A percentile compares a stretch with the other conserved stretches of the same genome.
These are phyloP conservation scores for Petroica traversi DNA, from an alignment of 2,113 vertebrate species.

Conservation along the genomic window DNA sequence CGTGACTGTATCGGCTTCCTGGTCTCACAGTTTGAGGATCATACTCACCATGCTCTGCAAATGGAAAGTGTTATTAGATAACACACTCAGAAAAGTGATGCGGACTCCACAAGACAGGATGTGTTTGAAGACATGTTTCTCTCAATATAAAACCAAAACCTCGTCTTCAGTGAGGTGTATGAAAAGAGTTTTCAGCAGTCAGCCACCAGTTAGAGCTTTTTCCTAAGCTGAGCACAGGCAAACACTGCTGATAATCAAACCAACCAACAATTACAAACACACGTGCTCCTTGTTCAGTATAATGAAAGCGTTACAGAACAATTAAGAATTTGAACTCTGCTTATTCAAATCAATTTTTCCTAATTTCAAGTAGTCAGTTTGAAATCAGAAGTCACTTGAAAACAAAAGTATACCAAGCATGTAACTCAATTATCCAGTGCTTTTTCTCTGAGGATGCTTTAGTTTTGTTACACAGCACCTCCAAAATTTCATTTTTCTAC, in stretches of 20 bases:
- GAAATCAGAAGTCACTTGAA: not conserved
- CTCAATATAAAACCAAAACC: not conserved
- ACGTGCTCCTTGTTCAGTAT: not conserved
- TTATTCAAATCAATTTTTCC: not conserved
- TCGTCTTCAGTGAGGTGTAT: not conserved
- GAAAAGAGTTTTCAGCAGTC: not conserved
- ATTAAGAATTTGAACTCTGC: not conserved
- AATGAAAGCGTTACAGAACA: not conserved
- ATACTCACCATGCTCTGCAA: slow-evolving; percentile 92
- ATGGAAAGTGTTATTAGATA: slow-evolving; percentile 24
- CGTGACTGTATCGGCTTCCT: slow-evolving; percentile 97
- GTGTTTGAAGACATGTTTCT: not conserved
- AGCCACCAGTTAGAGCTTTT: not conserved
- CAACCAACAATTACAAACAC: not conserved
- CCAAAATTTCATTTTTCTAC: not conserved
- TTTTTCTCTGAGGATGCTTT: not conserved
- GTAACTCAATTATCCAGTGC: not conserved
- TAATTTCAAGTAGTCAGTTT: not conserved
- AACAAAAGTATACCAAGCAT: not conserved
- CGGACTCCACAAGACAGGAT: not conserved
- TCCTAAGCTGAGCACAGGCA: not conserved
- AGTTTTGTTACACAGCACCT: not conserved
- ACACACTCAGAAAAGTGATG: not conserved
- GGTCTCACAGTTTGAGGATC: slow-evolving; percentile 97
- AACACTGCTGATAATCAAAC: not conserved